These are phyloP conservation scores for Montipora foliosa DNA, from an alignment of 64 coral and sea anemone species.

Conservation along the genomic window DNA sequence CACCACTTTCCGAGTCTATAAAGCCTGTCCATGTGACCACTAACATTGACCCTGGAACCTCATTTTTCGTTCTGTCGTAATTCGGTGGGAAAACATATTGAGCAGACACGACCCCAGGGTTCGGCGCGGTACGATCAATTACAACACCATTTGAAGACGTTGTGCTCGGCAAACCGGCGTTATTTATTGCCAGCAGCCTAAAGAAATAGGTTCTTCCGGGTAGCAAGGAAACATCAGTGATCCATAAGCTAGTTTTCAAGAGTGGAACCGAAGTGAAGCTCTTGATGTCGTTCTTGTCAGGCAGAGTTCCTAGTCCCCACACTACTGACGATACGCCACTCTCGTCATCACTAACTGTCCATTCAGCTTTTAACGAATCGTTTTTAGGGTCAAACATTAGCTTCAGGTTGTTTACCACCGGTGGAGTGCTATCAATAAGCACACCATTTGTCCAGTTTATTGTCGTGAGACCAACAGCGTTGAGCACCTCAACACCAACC, in stretches of 20 bases:
- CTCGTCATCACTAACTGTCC: conserved; percentile 76
- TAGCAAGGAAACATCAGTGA: conserved; percentile 55
- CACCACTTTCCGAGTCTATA: conserved; percentile 84
- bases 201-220: conserved; percentile 89
- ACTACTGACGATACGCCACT: conserved; percentile 68
- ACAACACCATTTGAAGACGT: conserved; percentile 89
- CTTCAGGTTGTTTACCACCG: conserved; percentile 68
- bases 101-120: conserved; percentile 74
- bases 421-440: conserved; percentile 84
- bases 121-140: conserved; percentile 85
- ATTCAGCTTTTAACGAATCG: conserved; percentile 62
- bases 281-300: conserved; percentile 68
- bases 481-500: conserved; percentile 84
- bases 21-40: conserved; percentile 93
- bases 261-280: conserved; percentile 48
- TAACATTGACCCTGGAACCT: conserved; percentile 76
- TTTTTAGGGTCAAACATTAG: conserved; percentile 71
- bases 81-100: conserved; percentile 84
- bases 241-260: conserved; percentile 1
- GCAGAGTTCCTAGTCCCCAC: conserved; percentile 81
- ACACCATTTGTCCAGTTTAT: conserved; percentile 89
- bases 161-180: conserved; percentile 70
- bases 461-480: conserved; percentile 68
- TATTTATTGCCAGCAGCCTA: conserved; percentile 67
- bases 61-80: conserved; percentile 90